Evolutionary conservation across 2,888 invertebrate species (phyloP).

Genomic region (Podotricha telesiphe): DNA sequence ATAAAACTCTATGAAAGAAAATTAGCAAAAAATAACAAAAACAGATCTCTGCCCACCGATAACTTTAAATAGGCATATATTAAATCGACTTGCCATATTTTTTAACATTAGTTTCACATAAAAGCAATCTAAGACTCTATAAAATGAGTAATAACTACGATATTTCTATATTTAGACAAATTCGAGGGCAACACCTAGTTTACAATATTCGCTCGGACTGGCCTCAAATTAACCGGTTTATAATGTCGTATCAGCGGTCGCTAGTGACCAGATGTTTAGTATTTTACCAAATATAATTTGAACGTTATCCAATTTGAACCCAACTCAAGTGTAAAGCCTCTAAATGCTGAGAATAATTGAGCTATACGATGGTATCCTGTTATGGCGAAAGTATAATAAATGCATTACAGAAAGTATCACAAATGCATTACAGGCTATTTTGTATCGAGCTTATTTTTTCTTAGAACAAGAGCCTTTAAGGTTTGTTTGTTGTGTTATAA

Average conservation of each 20-base stretch:
- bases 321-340: too few species aligned
- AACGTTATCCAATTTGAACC: too few species aligned
- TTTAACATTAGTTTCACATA: background rate
- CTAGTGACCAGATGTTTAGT: constrained; percentile 15
- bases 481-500: too few species aligned
- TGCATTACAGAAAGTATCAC: too few species aligned
- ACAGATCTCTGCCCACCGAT: background rate
- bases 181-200: constrained; percentile 23
- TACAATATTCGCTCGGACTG: constrained; percentile 19
- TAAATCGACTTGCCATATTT: constrained; percentile 9
- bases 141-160: background rate
- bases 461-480: too few species aligned
- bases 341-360: too few species aligned
- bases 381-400: too few species aligned
- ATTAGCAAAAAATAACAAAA: background rate
- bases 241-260: constrained; percentile 20
- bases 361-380: too few species aligned
- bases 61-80: background rate
- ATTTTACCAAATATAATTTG: constrained; percentile 15
- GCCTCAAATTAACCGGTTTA: constrained; percentile 28
- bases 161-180: constrained; percentile 24
- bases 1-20: too few species aligned
- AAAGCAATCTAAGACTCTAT: background rate
- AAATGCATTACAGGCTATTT: too few species aligned
- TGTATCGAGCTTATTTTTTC: too few species aligned